phyloP scores from a whole-genome alignment of 2,113 vertebrate species.

The Himantopus leucocephalus region DNA sequence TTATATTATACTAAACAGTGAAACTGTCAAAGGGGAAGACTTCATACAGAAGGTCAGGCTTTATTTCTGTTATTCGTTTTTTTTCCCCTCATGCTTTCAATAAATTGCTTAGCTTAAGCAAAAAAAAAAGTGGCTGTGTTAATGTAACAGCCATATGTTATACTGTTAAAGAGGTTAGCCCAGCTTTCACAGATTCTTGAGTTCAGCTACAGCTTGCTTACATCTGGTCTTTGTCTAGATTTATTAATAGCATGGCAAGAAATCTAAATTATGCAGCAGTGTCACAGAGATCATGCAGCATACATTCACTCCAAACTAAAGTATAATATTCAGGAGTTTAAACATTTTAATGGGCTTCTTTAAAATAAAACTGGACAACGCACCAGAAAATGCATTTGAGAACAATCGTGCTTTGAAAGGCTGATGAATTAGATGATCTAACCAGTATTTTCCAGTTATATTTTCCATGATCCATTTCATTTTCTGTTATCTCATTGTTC shows the following conservation, averaged over 20 bases:
- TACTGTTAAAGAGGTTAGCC: slow-evolving; percentile 40
- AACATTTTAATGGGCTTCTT: slow-evolving; percentile 33
- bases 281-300: slow-evolving; percentile 44
- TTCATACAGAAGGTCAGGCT: slow-evolving; percentile 22
- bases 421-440: slow-evolving; percentile 39
- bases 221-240: slow-evolving; percentile 67
- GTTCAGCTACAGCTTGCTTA: slow-evolving; percentile 45
- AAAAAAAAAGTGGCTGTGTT: background rate
- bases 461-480: background rate
- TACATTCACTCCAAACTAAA: background rate
- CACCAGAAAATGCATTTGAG: slow-evolving; percentile 47
- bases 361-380: slow-evolving; percentile 24
- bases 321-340: slow-evolving; percentile 14
- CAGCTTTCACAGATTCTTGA: slow-evolving; percentile 56
- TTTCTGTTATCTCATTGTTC: slow-evolving; percentile 51
- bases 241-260: slow-evolving; percentile 66
- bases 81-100: slow-evolving; percentile 24
- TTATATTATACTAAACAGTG: background rate
- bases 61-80: slow-evolving; percentile 25
- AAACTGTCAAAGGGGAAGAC: background rate
- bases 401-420: slow-evolving; percentile 5
- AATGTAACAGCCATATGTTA: slow-evolving; percentile 64
- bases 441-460: background rate
- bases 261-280: slow-evolving; percentile 36
- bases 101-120: slow-evolving; percentile 4